Evolutionary conservation across 2,797 vertebrate genomes (phyloP), one percentile per base, ranked within the genome.

Genomic region (Fratercula arctica): DNA sequence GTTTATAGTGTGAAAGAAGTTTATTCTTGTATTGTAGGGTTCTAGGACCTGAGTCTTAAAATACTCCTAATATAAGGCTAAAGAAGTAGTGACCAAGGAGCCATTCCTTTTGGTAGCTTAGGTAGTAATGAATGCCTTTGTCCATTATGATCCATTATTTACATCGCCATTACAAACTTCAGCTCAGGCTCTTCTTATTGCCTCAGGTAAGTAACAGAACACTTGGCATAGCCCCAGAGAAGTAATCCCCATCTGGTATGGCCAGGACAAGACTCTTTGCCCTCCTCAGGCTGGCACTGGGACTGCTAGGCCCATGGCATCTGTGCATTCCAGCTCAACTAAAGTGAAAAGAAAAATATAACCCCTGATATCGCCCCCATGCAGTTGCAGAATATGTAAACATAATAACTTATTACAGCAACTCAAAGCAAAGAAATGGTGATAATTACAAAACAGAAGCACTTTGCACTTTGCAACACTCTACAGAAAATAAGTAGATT

Each of bases 251-350:
- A 60, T 69, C 50, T 4, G 3, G 21, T 82, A 61, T 74, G 74
- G 67, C 88, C 78, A 78, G 90, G 86, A 95, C 69, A 97, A 92
- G 78, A 78, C 60, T 90, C 66, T 87, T 76, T 89, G 85, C 68
- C 84, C 94, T 89, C 87, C 60, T 86, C 93, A 92, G 94, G 67
- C 95, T 95, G 94, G 69, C 50, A 64, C 7, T 88, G 95, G 87
- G 91, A 97, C 67, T 73, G 17, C 31, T 73, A 78, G 76, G 66
- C 81, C 25, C 91, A 80, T 51, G 51, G 23, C 94, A 96, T 92
- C 94, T 97, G 96, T 96, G 68, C 60, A 33, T 70, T 76, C 25
- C 46, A 91, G 11, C 39, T 76, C 28, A 93, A 14, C 33, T 61
- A 48, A 92, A 91, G 39, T 50, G n/a, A 86, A 89, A 90, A 85